phyloP scores from a whole-genome alignment of 2,888 invertebrate species.

The Aricia artaxerxes region DNA sequence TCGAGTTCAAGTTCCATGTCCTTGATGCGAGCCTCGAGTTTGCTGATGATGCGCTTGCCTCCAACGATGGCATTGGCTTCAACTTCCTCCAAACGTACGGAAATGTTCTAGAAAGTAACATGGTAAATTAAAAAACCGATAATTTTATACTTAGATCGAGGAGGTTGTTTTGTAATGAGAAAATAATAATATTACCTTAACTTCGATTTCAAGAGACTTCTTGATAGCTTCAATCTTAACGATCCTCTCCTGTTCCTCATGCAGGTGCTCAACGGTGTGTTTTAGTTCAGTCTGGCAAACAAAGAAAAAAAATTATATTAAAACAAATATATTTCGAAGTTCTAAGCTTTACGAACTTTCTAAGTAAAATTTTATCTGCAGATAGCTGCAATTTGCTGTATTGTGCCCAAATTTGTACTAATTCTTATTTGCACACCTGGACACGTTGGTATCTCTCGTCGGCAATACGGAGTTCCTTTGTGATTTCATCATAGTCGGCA shows the following conservation, averaged over 20 bases:
- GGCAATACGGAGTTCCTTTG: constrained; percentile 94
- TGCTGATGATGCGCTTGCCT: constrained; percentile 98
- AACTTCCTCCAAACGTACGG: constrained; percentile 96
- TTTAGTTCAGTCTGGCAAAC: constrained; percentile 89
- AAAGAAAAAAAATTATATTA: not conserved
- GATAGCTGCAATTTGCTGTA: not conserved
- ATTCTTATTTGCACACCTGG: constrained; percentile 69
- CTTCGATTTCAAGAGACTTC: constrained; percentile 98
- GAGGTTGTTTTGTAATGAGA: not conserved
- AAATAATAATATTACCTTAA: constrained; percentile 81
- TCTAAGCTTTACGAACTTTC: too few relatives aligned
- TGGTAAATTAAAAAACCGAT: not conserved
- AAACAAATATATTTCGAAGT: not conserved
- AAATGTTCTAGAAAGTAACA: constrained; percentile 83
- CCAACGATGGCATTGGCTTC: constrained; percentile 98
- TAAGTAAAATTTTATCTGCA: too few relatives aligned
- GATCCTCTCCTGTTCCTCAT: constrained; percentile 97
- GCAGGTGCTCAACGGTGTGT: constrained; percentile 95
- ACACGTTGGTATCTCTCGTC: constrained; percentile 98
- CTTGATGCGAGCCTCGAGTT: constrained; percentile 96
- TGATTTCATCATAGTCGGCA: constrained; percentile 98
- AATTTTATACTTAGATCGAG: not conserved
- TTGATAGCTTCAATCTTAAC: constrained; percentile 98
- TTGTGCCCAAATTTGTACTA: not conserved
- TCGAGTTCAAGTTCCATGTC: constrained; percentile 97